Base-by-base conservation (phyloP, 2,797 vertebrate species). In the Siniperca scherzeri region DNA sequence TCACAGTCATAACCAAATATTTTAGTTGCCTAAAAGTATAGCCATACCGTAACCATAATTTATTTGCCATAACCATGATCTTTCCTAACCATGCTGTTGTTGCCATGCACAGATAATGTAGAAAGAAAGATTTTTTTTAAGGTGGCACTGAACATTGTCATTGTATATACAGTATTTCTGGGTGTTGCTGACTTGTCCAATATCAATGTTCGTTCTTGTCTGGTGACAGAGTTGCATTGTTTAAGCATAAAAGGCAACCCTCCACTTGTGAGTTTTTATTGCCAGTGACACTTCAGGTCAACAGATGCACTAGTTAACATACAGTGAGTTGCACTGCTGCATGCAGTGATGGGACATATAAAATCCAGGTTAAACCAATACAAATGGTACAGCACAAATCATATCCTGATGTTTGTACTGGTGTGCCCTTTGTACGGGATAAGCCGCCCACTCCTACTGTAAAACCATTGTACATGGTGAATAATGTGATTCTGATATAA, bases 401-500 rank as follows among this genome's bases (percentile, higher is more conserved):
- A 38, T 11, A 70, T 69, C 59, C 71, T 27, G 70, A 33, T 74
- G 86, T 72, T 33, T 77, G 69, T n/a, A 25, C 73, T 7, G 5
- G 21, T 42, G 57, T 55, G 67, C 25, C 82, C 57, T 72, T 21
- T 67, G 22, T 10, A 1, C 70, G 85, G 85, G 88, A 86, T 88
- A 88, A 90, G 66, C 85, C 27, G 5, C 65, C 11, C 69, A 8
- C 82, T 82, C 12, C 64, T 5, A 21, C 70, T 56, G 65, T 71
- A 62, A 74, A 81, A 56, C 48, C 50, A 64, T 25, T 1, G 78
- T 77, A 84, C 73, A 74, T 0, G 60, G 57, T 55, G 59, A 87
- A 76, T 67, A 65, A 85, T 64, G 70, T 56, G n/a, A 80, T 22
- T 77, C 57, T 76, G 72, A 83, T 67, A 42, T 59, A 80, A 84